Evolutionary conservation across 2,888 invertebrate genomes (phyloP).

Genomic region (Cepaea hortensis): DNA sequence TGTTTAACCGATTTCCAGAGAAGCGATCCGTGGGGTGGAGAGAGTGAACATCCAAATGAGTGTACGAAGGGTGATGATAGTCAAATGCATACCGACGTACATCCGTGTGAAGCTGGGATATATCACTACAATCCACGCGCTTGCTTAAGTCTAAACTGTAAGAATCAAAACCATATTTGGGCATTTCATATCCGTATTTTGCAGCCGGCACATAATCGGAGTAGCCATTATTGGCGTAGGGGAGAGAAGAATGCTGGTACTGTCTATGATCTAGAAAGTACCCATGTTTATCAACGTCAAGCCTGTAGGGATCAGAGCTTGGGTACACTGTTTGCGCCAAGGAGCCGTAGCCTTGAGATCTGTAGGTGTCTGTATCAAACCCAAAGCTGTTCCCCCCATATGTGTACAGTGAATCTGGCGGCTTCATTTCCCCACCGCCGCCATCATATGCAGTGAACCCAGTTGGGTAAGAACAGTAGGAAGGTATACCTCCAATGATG

Average conservation of each 20-base stretch:
- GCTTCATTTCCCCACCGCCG: conserved; percentile 62
- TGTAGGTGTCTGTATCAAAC: conserved; percentile 69
- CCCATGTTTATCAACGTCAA: conserved; percentile 71
- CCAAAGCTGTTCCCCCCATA: conserved; percentile 68
- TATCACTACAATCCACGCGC: conserved; percentile 70
- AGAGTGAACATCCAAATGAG: conserved; percentile 55
- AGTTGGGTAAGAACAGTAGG: conserved; percentile 54
- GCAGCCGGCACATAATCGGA: conserved; percentile 70
- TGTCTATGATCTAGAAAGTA: conserved; percentile 74
- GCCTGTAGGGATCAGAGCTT: conserved; percentile 63
- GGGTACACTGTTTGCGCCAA: conserved; percentile 64
- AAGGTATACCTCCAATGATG: conserved; percentile 47
- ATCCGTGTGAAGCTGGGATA: conserved; percentile 50
- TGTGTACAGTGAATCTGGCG: conserved; percentile 70
- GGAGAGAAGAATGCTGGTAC: conserved; percentile 69
- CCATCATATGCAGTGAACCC: conserved; percentile 68
- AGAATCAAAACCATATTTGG: conserved; percentile 70
- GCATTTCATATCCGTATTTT: conserved; percentile 72
- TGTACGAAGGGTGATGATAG: conserved; percentile 32
- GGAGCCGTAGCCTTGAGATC: conserved; percentile 66
- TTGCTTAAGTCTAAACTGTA: conserved; percentile 73
- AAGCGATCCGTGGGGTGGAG: conserved; percentile 56
- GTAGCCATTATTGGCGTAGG: conserved; percentile 72
- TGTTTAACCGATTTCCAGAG: conserved; percentile 65
- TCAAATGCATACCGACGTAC: conserved; percentile 39